Percentiles rank a stretch among this genome's conserved stretches.
These are phyloP conservation scores for Bucorvus abyssinicus DNA, from an alignment of 2,797 vertebrate genomes.

Conservation along the genomic window DNA sequence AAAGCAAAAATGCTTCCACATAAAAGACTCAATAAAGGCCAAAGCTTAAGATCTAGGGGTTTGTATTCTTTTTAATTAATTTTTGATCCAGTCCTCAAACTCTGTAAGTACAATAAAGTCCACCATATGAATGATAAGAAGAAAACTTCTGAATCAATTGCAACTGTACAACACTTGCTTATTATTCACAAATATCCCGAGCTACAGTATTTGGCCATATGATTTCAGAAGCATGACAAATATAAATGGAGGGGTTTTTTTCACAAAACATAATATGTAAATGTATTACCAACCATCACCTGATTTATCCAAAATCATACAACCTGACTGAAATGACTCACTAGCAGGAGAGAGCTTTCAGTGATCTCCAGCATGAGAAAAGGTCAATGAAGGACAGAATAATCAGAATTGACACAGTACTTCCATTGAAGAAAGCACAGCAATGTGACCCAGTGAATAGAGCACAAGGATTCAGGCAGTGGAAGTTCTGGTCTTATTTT, in stretches of 20 bases:
- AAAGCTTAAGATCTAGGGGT: background rate
- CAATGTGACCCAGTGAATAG: background rate
- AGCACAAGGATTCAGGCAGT: background rate
- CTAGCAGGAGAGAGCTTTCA: background rate
- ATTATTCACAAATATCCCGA: background rate
- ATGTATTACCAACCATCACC: background rate
- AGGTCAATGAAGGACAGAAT: background rate
- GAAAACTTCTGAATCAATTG: background rate
- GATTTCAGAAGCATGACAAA: background rate
- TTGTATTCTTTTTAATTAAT: background rate
- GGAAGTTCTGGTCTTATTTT: background rate
- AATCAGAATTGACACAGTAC: background rate
- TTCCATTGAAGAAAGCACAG: background rate
- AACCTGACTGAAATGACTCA: background rate
- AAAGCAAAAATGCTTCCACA: background rate
- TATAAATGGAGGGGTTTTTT: background rate
- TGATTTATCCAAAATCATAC: background rate
- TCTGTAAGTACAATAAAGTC: background rate
- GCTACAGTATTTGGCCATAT: background rate
- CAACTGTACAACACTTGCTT: background rate
- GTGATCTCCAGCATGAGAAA: background rate
- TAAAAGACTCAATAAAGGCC: background rate
- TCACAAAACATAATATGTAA: background rate
- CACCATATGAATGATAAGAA: background rate
- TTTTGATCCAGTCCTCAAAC: background rate